Evolutionary conservation across 2,888 invertebrate species (phyloP).

Genomic region (Zhengitettix transpicula): DNA sequence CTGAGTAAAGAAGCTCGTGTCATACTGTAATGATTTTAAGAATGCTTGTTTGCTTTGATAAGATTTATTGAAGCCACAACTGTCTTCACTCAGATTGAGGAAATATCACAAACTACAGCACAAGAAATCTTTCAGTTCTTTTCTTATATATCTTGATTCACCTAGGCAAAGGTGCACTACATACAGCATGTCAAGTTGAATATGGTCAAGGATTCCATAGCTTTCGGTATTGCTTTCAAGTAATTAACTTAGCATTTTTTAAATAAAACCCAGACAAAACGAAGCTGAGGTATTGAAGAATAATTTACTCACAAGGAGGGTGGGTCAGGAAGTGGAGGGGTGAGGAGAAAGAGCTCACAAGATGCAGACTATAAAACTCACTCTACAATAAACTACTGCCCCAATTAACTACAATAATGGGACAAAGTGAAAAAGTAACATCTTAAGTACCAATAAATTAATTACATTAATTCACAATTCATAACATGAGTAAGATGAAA

Average conservation of each 20-base stretch:
- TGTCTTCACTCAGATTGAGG: slow-evolving; percentile 1
- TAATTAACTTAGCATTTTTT: slow-evolving; percentile 3
- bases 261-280: slow-evolving; percentile 6
- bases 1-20: too few species aligned
- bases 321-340: neutral
- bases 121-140: neutral
- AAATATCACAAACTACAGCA: slow-evolving; percentile 9
- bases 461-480: slow-evolving; percentile 2
- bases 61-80: too few species aligned
- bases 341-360: neutral
- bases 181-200: slow-evolving; percentile 3
- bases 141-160: neutral
- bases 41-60: too few species aligned
- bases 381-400: neutral
- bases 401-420: slow-evolving; percentile 2
- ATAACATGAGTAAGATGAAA: slow-evolving; percentile 1
- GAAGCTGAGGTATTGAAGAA: slow-evolving; percentile 5
- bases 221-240: slow-evolving; percentile 10
- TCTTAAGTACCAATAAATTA: slow-evolving; percentile 11
- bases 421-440: neutral
- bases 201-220: neutral
- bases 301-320: neutral
- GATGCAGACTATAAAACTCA: slow-evolving; percentile 1
- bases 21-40: too few species aligned
- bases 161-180: slow-evolving; percentile 5